Conservation (phyloP, 2,888 invertebrate genomes). For the Brenthis hecate region DNA sequence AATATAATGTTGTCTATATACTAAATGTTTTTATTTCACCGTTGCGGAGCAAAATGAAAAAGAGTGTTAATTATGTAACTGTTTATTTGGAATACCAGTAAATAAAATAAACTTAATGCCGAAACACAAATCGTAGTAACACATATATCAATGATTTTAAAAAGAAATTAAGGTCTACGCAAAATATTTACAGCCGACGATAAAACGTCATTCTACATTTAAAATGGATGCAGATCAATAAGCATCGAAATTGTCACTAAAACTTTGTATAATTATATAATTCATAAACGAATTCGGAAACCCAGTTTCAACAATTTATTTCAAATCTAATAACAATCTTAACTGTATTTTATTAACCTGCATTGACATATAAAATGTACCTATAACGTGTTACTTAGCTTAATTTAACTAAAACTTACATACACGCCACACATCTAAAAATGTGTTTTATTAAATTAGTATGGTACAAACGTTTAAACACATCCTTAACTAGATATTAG, state of each 20-base stretch:
- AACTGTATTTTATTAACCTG: conserved; percentile 70
- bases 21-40: conserved; percentile 41
- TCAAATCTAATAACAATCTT: conserved; percentile 60
- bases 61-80: conserved; percentile 54
- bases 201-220: conserved; percentile 64
- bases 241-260: conserved; percentile 57
- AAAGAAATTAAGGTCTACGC: conserved; percentile 68
- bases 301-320: conserved; percentile 61
- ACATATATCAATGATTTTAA: conserved; percentile 68
- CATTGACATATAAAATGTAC: conserved; percentile 57
- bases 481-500: conserved; percentile 51
- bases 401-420: conserved; percentile 55
- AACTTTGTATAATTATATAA: conserved; percentile 26
- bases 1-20: conserved; percentile 47
- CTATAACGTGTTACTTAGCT: conserved; percentile 59
- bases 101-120: conserved; percentile 80
- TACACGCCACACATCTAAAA: conserved; percentile 53
- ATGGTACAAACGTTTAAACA: conserved; percentile 60
- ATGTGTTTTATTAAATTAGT: conserved; percentile 58
- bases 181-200: conserved; percentile 76
- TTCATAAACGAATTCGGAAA: conserved; percentile 54
- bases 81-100: conserved; percentile 82
- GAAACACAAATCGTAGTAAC: conserved; percentile 78
- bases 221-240: conserved; percentile 75
- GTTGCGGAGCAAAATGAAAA: conserved; percentile 41